Percentiles rank a stretch among this genome's conserved stretches.
Evolutionary conservation across 1,140 invertebrate genomes (phyloP).

Genomic region (Hyposmocoma kahamanoa): DNA sequence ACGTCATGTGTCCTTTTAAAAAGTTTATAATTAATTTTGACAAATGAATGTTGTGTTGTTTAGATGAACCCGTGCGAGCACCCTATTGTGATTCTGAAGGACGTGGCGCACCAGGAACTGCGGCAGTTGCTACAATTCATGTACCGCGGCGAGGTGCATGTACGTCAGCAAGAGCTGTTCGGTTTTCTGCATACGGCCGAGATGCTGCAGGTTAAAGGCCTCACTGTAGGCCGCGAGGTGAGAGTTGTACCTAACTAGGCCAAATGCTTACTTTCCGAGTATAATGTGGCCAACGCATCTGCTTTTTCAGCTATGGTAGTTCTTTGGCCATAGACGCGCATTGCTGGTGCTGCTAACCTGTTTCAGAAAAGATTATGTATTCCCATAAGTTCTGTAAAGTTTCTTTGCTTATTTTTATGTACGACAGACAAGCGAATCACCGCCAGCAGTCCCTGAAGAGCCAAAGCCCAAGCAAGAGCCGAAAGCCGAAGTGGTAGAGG

Average conservation of each 20-base stretch:
- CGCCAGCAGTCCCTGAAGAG: slow-evolving; percentile 37
- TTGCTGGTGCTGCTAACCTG: no score
- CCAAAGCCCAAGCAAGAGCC: slow-evolving; percentile 18
- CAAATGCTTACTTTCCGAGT: not conserved
- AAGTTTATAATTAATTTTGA: no score
- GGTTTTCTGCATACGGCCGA: slow-evolving; percentile 88
- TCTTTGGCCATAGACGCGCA: no score
- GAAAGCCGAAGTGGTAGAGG: slow-evolving; percentile 26
- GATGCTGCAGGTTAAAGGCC: slow-evolving; percentile 85
- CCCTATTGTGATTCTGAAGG: slow-evolving; percentile 87
- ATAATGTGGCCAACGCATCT: no score
- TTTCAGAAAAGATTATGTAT: no score
- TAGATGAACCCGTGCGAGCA: slow-evolving; percentile 88
- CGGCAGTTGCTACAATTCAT: slow-evolving; percentile 87
- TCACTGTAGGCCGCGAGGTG: slow-evolving; percentile 72
- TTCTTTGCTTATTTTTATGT: no score
- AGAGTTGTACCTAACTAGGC: no score
- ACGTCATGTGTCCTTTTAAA: no score
- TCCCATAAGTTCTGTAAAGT: no score
- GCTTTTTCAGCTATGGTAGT: no score
- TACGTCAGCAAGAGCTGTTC: slow-evolving; percentile 85
- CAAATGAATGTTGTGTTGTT: no score
- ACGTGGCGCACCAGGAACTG: slow-evolving; percentile 84
- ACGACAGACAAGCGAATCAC: slow-evolving; percentile 50
- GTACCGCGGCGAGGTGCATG: slow-evolving; percentile 90